phyloP scores from a whole-genome alignment of 2,888 invertebrate species.

The Autographa gamma region DNA sequence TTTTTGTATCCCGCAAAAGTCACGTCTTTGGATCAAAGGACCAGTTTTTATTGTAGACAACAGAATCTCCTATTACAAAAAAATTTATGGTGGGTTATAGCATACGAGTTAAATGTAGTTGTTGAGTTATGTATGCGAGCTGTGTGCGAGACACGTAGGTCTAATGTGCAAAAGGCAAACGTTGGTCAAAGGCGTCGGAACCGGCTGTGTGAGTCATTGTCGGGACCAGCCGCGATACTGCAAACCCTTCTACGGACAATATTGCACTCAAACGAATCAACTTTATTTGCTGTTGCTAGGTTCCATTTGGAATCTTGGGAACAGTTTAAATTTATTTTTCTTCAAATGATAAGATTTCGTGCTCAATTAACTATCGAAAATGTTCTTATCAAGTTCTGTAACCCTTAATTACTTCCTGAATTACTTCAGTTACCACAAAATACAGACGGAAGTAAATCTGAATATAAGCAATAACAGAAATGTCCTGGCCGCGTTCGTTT shows the following conservation, averaged over 20 bases:
- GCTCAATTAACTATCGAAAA: not conserved
- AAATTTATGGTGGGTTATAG: slow-evolving; percentile 10
- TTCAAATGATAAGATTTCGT: not conserved
- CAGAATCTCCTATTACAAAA: not conserved
- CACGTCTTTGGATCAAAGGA: not conserved
- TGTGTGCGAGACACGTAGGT: slow-evolving; percentile 51
- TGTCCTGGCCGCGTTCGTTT: slow-evolving; percentile 17
- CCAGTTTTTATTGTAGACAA: not conserved
- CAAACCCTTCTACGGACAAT: slow-evolving; percentile 58
- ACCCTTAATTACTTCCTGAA: not conserved
- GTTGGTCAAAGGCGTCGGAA: slow-evolving; percentile 64
- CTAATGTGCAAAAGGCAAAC: slow-evolving; percentile 58
- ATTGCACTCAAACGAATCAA: slow-evolving; percentile 45
- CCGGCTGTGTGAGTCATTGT: slow-evolving; percentile 77
- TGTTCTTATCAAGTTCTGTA: not conserved
- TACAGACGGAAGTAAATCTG: not conserved
- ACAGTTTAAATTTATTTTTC: not conserved
- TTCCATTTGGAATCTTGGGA: not conserved
- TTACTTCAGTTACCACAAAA: not conserved
- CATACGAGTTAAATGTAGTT: slow-evolving; percentile 11
- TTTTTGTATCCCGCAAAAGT: not conserved
- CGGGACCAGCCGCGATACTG: slow-evolving; percentile 56
- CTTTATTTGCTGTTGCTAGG: slow-evolving; percentile 31
- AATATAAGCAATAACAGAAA: slow-evolving; percentile 14
- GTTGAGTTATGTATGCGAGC: slow-evolving; percentile 29